phyloP scores from a whole-genome alignment of 2,888 invertebrate species.

The Himalopsyche tibetana region DNA sequence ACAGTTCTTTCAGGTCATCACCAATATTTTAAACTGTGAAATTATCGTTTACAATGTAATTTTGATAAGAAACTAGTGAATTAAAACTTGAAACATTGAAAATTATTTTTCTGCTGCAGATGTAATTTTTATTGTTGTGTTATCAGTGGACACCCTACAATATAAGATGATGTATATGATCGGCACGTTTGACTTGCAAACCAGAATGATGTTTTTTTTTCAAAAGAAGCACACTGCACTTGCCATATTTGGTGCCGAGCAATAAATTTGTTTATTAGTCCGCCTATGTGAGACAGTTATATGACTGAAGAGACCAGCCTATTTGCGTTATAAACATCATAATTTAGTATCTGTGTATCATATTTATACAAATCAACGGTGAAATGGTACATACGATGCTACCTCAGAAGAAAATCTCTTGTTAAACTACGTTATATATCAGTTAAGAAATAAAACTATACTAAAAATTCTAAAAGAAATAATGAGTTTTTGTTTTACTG shows the following conservation, averaged over 20 bases:
- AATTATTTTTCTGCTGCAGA: too few relatives aligned
- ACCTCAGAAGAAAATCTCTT: not conserved
- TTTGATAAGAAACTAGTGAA: too few relatives aligned
- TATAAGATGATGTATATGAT: not conserved
- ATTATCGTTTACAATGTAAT: too few relatives aligned
- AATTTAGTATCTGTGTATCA: not conserved
- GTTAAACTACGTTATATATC: too few relatives aligned
- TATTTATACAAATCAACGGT: not conserved
- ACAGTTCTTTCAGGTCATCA: too few relatives aligned
- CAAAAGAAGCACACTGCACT: slow-evolving; percentile 15
- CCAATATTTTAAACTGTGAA: too few relatives aligned
- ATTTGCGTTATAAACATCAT: slow-evolving; percentile 11
- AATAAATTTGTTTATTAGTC: slow-evolving; percentile 34
- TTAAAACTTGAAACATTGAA: too few relatives aligned
- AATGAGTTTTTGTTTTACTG: too few relatives aligned
- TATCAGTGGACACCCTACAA: not conserved
- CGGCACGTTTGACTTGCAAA: slow-evolving; percentile 18
- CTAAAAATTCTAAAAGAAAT: too few relatives aligned
- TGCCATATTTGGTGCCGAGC: slow-evolving; percentile 5
- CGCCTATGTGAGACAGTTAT: slow-evolving; percentile 15
- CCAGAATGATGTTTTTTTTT: not conserved
- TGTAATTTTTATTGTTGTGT: too few relatives aligned
- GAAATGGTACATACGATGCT: not conserved
- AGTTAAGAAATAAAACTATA: too few relatives aligned
- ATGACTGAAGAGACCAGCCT: slow-evolving; percentile 31